Evolutionary conservation across 2,113 vertebrate species (phyloP).

Genomic region (Vidua chalybeata): DNA sequence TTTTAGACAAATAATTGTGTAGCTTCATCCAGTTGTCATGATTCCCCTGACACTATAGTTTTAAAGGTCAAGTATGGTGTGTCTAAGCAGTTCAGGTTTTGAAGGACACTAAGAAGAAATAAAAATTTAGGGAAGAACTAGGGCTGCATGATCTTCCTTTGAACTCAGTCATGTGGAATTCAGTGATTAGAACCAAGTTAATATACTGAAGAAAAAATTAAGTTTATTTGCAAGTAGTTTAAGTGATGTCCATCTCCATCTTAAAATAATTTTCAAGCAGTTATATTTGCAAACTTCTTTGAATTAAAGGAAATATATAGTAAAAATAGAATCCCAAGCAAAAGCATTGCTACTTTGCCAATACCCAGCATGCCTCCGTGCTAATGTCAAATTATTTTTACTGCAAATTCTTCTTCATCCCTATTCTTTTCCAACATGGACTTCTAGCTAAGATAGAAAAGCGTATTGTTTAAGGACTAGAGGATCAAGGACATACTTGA

Average conservation of each 20-base stretch:
- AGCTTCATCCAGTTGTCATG: neutral
- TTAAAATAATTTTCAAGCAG: neutral
- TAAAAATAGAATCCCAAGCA: neutral
- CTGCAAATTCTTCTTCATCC: neutral
- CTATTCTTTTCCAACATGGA: neutral
- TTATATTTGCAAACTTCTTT: conserved; percentile 9
- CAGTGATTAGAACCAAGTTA: conserved; percentile 60
- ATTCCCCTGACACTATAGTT: neutral
- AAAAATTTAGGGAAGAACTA: conserved; percentile 23
- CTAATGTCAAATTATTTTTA: neutral
- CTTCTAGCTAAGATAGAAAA: neutral
- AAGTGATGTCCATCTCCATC: conserved; percentile 14
- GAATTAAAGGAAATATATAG: neutral
- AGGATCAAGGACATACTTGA: conserved; percentile 1
- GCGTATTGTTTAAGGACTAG: neutral
- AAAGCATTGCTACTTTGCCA: neutral
- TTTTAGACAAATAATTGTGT: neutral
- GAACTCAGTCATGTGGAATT: conserved; percentile 62
- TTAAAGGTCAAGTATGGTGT: conserved; percentile 38
- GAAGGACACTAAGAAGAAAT: conserved; percentile 11
- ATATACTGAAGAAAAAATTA: conserved; percentile 50
- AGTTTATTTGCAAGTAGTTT: conserved; percentile 13
- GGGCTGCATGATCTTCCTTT: conserved; percentile 30
- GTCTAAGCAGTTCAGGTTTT: neutral
- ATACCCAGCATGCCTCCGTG: neutral